Conservation (phyloP, 1,140 invertebrate genomes). For the Odontomachus brunneus region DNA sequence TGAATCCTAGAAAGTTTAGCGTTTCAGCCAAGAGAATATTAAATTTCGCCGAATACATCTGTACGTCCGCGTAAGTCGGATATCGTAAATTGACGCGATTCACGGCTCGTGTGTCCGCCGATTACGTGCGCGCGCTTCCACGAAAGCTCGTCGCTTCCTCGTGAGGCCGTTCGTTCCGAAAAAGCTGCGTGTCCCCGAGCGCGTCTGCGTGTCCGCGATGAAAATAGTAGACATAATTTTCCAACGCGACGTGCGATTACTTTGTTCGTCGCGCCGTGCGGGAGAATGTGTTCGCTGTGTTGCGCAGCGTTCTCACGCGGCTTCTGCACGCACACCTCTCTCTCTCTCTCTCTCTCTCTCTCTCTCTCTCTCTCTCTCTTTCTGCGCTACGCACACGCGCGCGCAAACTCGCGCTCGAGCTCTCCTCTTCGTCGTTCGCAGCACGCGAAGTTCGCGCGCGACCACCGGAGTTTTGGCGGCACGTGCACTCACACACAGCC, state of each 20-base stretch:
- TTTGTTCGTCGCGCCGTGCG: constrained; percentile 20
- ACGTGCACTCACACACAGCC: constrained; percentile 77
- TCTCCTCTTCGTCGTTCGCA: constrained; percentile 51
- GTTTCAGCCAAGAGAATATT: no score
- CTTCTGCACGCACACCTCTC: not conserved
- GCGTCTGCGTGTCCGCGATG: constrained; percentile 37
- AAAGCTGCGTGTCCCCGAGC: constrained; percentile 21
- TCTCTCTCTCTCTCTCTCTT: no score
- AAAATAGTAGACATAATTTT: constrained; percentile 51
- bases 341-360: no score
- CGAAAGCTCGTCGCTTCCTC: constrained; percentile 30
- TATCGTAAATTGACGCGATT: no score
- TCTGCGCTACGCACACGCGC: constrained; percentile 11
- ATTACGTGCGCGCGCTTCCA: constrained; percentile 8
- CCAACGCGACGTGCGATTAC: constrained; percentile 26
- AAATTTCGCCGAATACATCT: no score
- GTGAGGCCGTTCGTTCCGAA: constrained; percentile 6
- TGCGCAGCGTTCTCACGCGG: not conserved
- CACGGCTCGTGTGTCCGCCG: not conserved
- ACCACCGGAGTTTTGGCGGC: constrained; percentile 70
- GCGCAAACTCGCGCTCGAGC: constrained; percentile 50
- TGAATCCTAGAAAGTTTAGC: no score
- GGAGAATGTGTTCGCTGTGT: constrained; percentile 37
- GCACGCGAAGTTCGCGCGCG: constrained; percentile 66
- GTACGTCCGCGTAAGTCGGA: no score